Evolutionary conservation across 2,113 vertebrate species (phyloP), one percentile per base, ranked within the genome.

Genomic region (Apaloderma vittatum): DNA sequence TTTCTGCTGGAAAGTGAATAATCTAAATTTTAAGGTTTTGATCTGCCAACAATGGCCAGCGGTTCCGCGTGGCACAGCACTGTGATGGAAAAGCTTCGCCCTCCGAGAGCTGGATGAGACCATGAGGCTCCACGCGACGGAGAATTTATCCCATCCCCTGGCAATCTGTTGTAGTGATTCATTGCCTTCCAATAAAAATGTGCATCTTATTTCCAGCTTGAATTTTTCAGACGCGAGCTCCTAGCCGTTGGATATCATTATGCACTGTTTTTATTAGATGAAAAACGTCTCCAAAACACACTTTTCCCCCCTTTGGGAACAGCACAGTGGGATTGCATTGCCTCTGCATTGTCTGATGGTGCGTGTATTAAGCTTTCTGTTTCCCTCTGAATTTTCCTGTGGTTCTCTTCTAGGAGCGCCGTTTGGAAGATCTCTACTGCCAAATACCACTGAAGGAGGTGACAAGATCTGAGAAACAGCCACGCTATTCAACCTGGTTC

Each of bases 51-150:
- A 54, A 10, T 0, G 0, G 27, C 15, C 23, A 9, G 37, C 1
- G 22, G 26, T 2, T 37, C 55, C 23, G 14, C 76, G 8, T 8
- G 8, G 52, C 52, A 26, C 48, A 12, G 51, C 2, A 1, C 48
- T 49, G 26, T 0, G 5, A 43, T 6, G 45, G 73, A 32, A 49
- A 30, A 58, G 12, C 11, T 1, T 36, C 0, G 3, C 34, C 49
- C 30, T 17, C n/a, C 0, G 2, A 43, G 57, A 34, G n/a, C 30
- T 62, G 30, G 63, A 6, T 3, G 9, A 0, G 12, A 32, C 63
- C 6, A 11, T 1, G 3, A 43, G 65, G 29, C 59, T 63, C 24
- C 0, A 0, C 0, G 1, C 40, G 58, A 17, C 1, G 2, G 51
- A 15, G 46, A 8, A 0, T 76, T 83, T 27, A 66, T 72, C 65